Evolutionary conservation across 2,113 vertebrate species (phyloP).

Genomic region (Vimba vimba): DNA sequence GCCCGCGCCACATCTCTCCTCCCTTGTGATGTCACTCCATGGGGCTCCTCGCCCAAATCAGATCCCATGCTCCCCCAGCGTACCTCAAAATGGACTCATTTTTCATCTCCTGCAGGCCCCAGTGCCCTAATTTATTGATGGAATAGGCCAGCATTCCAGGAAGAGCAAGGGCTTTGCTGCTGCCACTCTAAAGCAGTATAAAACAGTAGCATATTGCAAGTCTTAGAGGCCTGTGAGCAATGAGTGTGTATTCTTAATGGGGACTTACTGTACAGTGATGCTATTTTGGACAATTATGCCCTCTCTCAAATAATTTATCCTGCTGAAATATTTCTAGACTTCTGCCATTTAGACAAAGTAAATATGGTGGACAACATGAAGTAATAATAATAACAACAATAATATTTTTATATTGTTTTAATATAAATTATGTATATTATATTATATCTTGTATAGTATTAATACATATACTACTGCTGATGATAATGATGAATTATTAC

Average conservation of each 20-base stretch:
- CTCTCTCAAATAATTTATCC: background rate
- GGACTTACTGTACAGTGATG: background rate
- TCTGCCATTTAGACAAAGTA: background rate
- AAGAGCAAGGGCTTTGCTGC: slow-evolving; percentile 49
- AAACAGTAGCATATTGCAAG: slow-evolving; percentile 15
- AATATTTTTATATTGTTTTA: no score
- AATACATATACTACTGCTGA: background rate
- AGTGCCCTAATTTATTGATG: slow-evolving; percentile 65
- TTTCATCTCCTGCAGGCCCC: slow-evolving; percentile 66
- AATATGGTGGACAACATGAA: background rate
- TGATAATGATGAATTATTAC: no score
- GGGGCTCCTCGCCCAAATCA: slow-evolving; percentile 59
- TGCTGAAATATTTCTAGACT: background rate
- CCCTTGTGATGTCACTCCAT: slow-evolving; percentile 69
- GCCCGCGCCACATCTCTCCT: slow-evolving; percentile 55
- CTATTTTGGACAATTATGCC: background rate
- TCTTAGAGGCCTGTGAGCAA: background rate
- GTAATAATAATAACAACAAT: background rate
- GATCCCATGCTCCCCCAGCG: slow-evolving; percentile 58
- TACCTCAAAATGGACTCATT: slow-evolving; percentile 68
- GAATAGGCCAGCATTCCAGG: slow-evolving; percentile 65
- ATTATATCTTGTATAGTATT: background rate
- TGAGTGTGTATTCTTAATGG: background rate
- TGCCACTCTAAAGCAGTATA: slow-evolving; percentile 37
- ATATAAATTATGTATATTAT: no score